Evolutionary conservation across 1,140 invertebrate species (phyloP), one percentile per base, ranked within the genome.

Genomic region (Drosophila neocordata): DNA sequence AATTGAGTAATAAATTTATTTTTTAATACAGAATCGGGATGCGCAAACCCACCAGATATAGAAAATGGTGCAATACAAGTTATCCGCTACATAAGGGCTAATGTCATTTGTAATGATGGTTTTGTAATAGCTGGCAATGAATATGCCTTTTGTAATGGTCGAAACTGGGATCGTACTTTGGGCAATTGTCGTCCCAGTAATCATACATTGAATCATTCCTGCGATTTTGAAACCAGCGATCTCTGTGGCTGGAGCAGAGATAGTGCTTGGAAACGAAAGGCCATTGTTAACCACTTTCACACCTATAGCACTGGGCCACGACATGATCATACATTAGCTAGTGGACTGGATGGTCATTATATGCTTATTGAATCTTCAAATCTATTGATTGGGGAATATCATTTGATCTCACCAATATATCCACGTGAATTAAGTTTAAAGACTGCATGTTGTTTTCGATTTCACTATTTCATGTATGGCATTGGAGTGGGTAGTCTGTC

Each of bases 401-500:
- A 78, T 8, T 24, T 91, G 0, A 5, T 81, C 0, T 91, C 91
- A 7, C 91, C 90, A 9, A 74, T 88, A 6, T 91, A 91, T 58
- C 18, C 69, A 1, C 60, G 63, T 1, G 55, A 38, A 0, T 37
- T 90, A 5, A 91, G 77, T 38, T 57, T 90, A 9, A 87, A 78
- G 57, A 90, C 85, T 0, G 77, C 73, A 11, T 91, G 90, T 60
- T 91, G 90, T 22, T 91, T 91, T 41, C 71, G 69, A 12, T 90
- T 91, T 22, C 77, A 84, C 24, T 91, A 91, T 59, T 80, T 84
- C 13, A 91, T 91, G 91, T 91, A 78, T 18, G 91, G 91, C 5
- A 24, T 34, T 0, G 87, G 75, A 11, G 90, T 91, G 2, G 90
- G 77, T 6, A 72, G n/a, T 6, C 55, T 91, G 22, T 57, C 67